A percentile compares a stretch with the other conserved stretches of the same genome.
These are phyloP conservation scores for Seira ritae DNA, from an alignment of 2,888 invertebrate species.

Conservation along the genomic window DNA sequence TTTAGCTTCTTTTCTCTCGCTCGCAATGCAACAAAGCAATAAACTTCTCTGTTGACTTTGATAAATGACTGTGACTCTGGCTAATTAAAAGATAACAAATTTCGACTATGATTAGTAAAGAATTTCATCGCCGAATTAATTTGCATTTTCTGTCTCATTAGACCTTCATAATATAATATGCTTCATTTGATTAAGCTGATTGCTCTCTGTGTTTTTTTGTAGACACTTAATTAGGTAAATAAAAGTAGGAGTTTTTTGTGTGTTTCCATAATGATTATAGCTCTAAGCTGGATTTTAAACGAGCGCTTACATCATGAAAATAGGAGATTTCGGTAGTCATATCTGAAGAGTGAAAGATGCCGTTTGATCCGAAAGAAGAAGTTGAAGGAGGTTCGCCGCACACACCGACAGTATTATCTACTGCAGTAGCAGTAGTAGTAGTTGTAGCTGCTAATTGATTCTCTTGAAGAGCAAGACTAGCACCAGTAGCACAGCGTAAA, in stretches of 20 bases:
- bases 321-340: conserved; percentile 73
- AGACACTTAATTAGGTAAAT: no score
- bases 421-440: conserved; percentile 10
- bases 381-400: conserved; percentile 24
- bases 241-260: no score
- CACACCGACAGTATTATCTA: background rate
- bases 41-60: conserved; percentile 36
- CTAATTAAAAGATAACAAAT: conserved; percentile 54
- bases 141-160: conserved; percentile 4
- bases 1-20: background rate
- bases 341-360: conserved; percentile 54
- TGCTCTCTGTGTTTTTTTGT: no score
- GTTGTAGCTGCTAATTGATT: conserved; percentile 31
- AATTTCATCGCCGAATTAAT: background rate
- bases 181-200: no score
- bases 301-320: conserved; percentile 72
- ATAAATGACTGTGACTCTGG: conserved; percentile 42
- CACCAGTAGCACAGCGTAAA: conserved; percentile 58
- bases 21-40: background rate
- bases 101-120: conserved; percentile 8
- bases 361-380: conserved; percentile 47
- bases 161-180: no score
- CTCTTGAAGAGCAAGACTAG: conserved; percentile 51
- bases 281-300: background rate
- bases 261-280: no score